Evolutionary conservation across 2,797 vertebrate species (phyloP).

Genomic region (Varecia variegata): DNA sequence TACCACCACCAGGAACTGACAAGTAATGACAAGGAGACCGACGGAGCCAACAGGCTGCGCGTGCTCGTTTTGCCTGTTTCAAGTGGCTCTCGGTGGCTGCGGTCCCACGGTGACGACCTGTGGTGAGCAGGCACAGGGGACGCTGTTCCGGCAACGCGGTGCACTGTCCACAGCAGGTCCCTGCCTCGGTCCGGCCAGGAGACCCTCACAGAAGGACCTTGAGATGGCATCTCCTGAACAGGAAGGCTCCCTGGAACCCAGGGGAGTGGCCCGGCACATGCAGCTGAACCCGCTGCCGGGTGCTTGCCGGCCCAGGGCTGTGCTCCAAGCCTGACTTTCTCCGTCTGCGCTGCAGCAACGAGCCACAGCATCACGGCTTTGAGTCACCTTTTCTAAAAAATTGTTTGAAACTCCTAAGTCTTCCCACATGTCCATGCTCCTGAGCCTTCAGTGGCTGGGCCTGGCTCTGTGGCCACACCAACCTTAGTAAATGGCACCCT

Average conservation of each 20-base stretch:
- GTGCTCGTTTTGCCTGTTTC: fast-evolving
- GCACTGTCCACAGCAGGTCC: neutral
- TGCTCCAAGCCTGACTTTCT: neutral
- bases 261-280: neutral
- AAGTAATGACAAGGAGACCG: neutral
- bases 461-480: neutral
- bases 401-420: neutral
- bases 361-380: neutral
- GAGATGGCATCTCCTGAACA: neutral
- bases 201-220: neutral
- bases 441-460: neutral
- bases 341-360: too few species aligned
- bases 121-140: neutral
- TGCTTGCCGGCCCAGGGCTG: neutral
- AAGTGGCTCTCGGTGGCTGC: neutral
- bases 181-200: neutral
- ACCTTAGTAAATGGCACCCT: neutral
- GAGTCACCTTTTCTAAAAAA: neutral
- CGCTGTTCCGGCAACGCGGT: fast-evolving
- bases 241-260: neutral
- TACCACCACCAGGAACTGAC: conserved; percentile 37
- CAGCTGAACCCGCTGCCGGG: too few species aligned
- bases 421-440: neutral
- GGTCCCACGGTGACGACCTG: neutral
- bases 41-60: fast-evolving